phyloP scores from a whole-genome alignment of 2,113 vertebrate species.

The Epinephelus moara region DNA sequence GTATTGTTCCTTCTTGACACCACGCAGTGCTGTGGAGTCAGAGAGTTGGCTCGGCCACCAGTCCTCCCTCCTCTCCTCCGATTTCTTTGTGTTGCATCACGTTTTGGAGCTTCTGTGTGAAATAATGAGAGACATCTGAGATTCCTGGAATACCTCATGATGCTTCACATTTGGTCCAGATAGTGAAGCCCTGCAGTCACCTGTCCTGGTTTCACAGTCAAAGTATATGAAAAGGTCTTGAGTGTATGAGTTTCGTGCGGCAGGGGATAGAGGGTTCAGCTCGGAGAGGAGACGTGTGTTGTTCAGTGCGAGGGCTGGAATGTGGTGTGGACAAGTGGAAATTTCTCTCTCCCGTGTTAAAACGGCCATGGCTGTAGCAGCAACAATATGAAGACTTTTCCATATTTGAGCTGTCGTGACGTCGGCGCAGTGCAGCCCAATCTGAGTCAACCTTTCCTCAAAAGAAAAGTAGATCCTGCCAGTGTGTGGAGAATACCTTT shows the following conservation, averaged over 20 bases:
- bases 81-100: constrained; percentile 50
- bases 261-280: constrained; percentile 35
- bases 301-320: constrained; percentile 71
- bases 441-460: constrained; percentile 39
- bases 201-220: constrained; percentile 45
- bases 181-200: constrained; percentile 27
- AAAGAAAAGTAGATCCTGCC: constrained; percentile 13
- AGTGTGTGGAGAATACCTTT: constrained; percentile 4
- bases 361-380: constrained; percentile 64
- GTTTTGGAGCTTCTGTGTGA: constrained; percentile 68
- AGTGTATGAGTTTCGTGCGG: constrained; percentile 20
- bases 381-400: constrained; percentile 78
- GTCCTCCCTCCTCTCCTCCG: not conserved
- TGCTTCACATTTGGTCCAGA: constrained; percentile 43
- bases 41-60: constrained; percentile 23
- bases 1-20: constrained; percentile 35
- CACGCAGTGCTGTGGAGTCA: constrained; percentile 11
- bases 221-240: constrained; percentile 45
- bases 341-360: constrained; percentile 80
- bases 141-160: constrained; percentile 71
- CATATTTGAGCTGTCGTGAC: constrained; percentile 68
- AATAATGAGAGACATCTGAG: constrained; percentile 58
- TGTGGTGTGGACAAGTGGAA: constrained; percentile 79
- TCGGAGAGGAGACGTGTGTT: constrained; percentile 52
- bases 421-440: constrained; percentile 33